Evolutionary conservation across 2,113 vertebrate species (phyloP).

Genomic region (Hirundichthys speculiger): DNA sequence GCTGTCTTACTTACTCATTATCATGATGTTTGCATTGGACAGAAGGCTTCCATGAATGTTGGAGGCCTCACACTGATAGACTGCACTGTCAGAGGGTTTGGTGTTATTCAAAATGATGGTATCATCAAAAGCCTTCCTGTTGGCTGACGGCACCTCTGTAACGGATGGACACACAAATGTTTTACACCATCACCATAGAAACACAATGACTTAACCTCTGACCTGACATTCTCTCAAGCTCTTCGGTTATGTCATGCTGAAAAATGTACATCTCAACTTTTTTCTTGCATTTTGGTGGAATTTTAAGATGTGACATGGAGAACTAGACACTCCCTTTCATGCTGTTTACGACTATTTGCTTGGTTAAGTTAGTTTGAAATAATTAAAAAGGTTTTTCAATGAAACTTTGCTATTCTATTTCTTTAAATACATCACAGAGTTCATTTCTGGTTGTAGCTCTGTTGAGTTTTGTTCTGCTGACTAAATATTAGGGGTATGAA

Average conservation of each 20-base stretch:
- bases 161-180: neutral
- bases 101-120: slow-evolving; percentile 86
- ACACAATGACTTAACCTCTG: neutral
- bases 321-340: no score
- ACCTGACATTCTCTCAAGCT: neutral
- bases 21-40: slow-evolving; percentile 89
- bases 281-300: no score
- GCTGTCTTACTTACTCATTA: slow-evolving; percentile 85
- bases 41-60: slow-evolving; percentile 91
- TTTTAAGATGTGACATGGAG: no score
- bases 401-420: no score
- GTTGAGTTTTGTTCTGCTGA: no score
- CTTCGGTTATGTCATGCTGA: neutral
- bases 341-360: no score
- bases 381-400: no score
- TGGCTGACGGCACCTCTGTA: slow-evolving; percentile 69
- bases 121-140: slow-evolving; percentile 68
- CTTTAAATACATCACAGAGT: no score
- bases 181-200: neutral
- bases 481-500: no score
- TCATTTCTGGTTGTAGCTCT: no score
- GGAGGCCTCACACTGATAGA: slow-evolving; percentile 92
- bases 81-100: slow-evolving; percentile 87
- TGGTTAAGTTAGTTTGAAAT: no score
- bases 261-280: no score